Evolutionary conservation across 2,113 vertebrate genomes (phyloP).

Genomic region (Rhipidura dahli): DNA sequence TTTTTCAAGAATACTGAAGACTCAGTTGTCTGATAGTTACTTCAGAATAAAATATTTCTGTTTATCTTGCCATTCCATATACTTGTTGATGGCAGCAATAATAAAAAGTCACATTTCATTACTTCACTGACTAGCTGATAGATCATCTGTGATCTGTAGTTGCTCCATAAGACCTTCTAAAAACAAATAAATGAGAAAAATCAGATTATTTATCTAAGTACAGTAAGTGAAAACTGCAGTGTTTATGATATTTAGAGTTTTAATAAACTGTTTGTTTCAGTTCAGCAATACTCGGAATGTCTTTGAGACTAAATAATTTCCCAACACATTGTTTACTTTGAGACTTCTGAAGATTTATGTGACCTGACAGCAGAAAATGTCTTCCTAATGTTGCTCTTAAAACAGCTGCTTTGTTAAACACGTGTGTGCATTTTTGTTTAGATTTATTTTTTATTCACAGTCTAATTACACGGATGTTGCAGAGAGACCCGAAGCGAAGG

Average conservation of each 20-base stretch:
- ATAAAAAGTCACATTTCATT: neutral
- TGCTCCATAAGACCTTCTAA: neutral
- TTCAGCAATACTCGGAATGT: neutral
- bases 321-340: neutral
- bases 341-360: neutral
- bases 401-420: neutral
- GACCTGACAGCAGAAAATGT: neutral
- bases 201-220: neutral
- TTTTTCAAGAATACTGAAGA: neutral
- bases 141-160: neutral
- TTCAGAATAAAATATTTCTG: neutral
- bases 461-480: conserved; percentile 95
- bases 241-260: neutral
- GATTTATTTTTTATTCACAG: conserved; percentile 68
- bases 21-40: neutral
- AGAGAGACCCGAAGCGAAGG: conserved; percentile 91
- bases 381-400: neutral
- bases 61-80: neutral
- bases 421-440: neutral
- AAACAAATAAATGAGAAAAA: neutral
- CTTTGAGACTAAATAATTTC: neutral
- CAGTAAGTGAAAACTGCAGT: neutral
- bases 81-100: neutral
- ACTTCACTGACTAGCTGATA: neutral
- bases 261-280: neutral